Evolutionary conservation across 92 coral and sea anemone genomes (phyloP).

Genomic region (Paragorgia papillata): DNA sequence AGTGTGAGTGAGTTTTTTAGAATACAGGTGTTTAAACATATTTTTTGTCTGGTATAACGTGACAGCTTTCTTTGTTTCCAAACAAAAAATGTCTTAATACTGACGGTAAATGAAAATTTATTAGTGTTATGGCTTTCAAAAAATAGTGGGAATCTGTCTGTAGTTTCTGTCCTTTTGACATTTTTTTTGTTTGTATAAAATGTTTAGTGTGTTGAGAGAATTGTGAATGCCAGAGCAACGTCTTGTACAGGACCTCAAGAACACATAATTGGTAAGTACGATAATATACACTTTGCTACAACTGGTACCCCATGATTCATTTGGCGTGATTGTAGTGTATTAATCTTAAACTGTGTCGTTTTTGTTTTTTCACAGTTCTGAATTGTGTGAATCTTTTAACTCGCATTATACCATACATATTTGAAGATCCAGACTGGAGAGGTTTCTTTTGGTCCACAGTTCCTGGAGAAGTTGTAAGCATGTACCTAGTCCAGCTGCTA

Average conservation of each 20-base stretch:
- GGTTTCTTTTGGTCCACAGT: constrained; percentile 99
- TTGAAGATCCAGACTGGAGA: constrained; percentile 99
- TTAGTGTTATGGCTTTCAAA: too few species aligned
- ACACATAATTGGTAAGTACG: constrained; percentile 91
- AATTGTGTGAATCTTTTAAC: constrained; percentile 94
- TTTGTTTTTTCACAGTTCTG: constrained; percentile 66
- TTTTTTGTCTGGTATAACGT: too few species aligned
- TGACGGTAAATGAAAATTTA: too few species aligned
- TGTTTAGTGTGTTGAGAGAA: constrained; percentile 94
- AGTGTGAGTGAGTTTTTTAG: too few species aligned
- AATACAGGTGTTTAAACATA: too few species aligned
- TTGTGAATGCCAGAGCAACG: constrained; percentile 90
- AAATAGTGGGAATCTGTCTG: neutral
- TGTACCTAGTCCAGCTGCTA: too few species aligned
- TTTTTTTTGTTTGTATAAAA: neutral
- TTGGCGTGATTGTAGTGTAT: too few species aligned
- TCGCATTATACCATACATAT: constrained; percentile 95
- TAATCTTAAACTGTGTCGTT: too few species aligned
- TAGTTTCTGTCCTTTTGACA: too few species aligned
- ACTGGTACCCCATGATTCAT: neutral
- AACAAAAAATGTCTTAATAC: too few species aligned
- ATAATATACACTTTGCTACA: too few species aligned
- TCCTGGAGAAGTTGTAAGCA: constrained; percentile 89
- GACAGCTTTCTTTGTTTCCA: too few species aligned
- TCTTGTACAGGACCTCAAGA: constrained; percentile 93